Base-by-base conservation (phyloP, 2,888 invertebrate species). In the Harpalus rufipes region DNA sequence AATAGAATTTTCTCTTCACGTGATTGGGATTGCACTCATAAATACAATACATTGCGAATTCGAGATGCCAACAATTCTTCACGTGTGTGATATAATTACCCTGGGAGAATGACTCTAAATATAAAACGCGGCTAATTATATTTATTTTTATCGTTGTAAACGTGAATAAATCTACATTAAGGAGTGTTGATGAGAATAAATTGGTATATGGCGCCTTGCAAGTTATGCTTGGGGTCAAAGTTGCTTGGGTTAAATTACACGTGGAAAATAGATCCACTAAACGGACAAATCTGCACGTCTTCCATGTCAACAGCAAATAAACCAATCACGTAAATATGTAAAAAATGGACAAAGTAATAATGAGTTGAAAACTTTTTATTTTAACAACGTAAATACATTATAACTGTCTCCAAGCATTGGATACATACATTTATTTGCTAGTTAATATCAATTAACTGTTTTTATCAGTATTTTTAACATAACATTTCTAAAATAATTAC, bases 11-110 rank as follows among this genome's bases (percentile, higher is more conserved):
- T 68, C 32, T 32, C 32, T 68, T 12, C 68, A 39, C 39, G 32
- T 68, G 68, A 68, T 68, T 39, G 39, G 14, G 14, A 68, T 68
- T 32, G 39, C 68, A 39, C 4, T 18, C 63, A 21, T 63, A 63
- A 63, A 63, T 63, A 63, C 25, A 63, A 21, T 61, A 61, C 6
- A 21, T 8, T 0, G 12, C 44, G 2, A 51, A 2, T 12, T 12
- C 44, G 12, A 51, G 10, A 32, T 32, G 32, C 32, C 32, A 32
- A 32, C 32, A 32, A 32, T 32, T 32, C 32, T 32, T 32, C 32
- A 32, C 32, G 32, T 32, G 32, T 32, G 4, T 32, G 32, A 3
- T 32, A 32, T 51, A 51, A 51, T 51, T 51, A 12, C 44, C 44
- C 44, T 51, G 44, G 12, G 44, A 51, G 12, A 12, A 51, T 51